Evolutionary conservation across 2,797 vertebrate species (phyloP), one percentile per base, ranked within the genome.

Genomic region (Hippoglossus hippoglossus): DNA sequence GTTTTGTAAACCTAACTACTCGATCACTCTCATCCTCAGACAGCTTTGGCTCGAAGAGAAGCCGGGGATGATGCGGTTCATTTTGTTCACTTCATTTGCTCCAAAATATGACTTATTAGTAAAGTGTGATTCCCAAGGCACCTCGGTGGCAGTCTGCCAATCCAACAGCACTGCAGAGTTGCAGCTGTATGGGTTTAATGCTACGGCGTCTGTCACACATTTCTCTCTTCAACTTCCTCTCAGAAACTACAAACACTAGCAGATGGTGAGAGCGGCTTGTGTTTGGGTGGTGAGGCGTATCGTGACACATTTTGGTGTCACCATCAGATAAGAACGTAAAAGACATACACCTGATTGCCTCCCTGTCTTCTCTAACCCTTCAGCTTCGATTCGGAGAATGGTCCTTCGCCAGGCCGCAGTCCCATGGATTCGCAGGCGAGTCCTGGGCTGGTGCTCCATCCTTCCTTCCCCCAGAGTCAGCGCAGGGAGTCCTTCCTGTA

Each of bases 401-500:
- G 97, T n/a, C 95, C 96, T 0, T 96, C 96, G 6, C 94, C 95
- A 4, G 95, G 95, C 24, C 96, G 96, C 85, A 97, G 97, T 90
- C 96, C 96, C 36, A 94, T 96, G 95, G 96, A 97, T 88, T 95
- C 94, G 89, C 96, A 97, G 95, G 95, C 95, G 92, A 96, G 95
- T 95, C 96, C 96, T 0, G 96, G 96, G 66, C 92, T 96, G 87
- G 96, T 96, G 90, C 94, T 98, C 57, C 96, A 96, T 44, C 93
- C 97, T 5, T 95, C 95, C 26, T 95, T 93, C 53, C 94, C 95
- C 55, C 93, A 96, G 84, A 96, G 95, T 85, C 96, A 97, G 86
- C 95, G 97, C 57, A 94, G 96, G 13, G 97, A 98, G 84, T 98
- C 96, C 70, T 98, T 98, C 93, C 94, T 98, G 53, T 97, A 98